Evolutionary conservation across 2,797 vertebrate species (phyloP), one percentile per base, ranked within the genome.

Genomic region (Anguilla marmorata): DNA sequence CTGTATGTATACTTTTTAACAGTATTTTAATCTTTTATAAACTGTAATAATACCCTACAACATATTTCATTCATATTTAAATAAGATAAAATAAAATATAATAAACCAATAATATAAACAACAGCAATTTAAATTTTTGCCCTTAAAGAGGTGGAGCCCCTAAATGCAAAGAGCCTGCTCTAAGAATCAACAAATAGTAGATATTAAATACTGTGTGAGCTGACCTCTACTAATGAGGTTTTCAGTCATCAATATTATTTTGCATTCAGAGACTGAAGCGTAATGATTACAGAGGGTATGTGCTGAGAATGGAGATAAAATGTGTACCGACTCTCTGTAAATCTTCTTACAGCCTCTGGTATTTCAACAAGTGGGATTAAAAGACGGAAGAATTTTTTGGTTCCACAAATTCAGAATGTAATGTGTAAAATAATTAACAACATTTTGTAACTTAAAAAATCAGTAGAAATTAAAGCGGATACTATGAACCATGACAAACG

Each of bases 321-420:
- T 83, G 24, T 66, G 66, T 87, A 63, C 66, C 9, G 45, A 0
- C 79, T 66, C 37, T 82, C 41, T 41, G 56, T 12, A 30, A 33
- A 80, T 87, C 12, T 45, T 37, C 27, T 14, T 37, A 48, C 80
- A 66, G 79, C 58, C 48, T 84, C 24, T 41, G 56, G 58, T 66
- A 45, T 45, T 27, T 63, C 54, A 87, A 63, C 7, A 87, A 87
- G 56, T 63, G 27, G 24, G 45, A 87, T 45, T 63, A 48, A 83
- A 24, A 27, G 19, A 56, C 45, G 24, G 74, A 56, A 50, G 11
- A 84, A 54, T 58, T 84, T 52, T 33, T 30, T 52, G 3, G 30
- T 85, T 27, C 11, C 27, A 30, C 24, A 21, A 19, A 30, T 16
- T 56, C 4, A 56, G 50, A 84, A 30, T 56, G 24, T 37, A 21